Base-by-base conservation (phyloP, 2,113 vertebrate genomes). In the Eubucco bourcierii region DNA sequence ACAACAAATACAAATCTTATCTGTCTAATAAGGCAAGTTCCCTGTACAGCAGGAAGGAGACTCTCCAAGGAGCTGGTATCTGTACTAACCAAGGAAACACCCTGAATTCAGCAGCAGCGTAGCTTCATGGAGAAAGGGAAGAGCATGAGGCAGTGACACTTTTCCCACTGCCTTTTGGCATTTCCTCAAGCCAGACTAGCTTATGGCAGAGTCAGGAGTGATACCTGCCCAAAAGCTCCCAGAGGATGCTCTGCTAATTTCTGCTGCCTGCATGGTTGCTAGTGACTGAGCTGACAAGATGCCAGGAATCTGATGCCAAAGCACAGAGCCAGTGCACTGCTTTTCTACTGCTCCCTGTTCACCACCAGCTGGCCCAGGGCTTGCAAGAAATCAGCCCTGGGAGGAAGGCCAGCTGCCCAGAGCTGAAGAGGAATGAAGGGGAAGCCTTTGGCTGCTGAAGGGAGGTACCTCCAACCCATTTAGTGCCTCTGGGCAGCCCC, bases 1-100 rank as follows among this genome's bases (percentile, higher is more conserved):
- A 63, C 59, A 88, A 46, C 31, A 90, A 88, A 90, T 55, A 88
- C 66, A 84, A 65, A 76, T 68, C 66, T 91, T 90, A 90, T 81
- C 88, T 71, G 20, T 68, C 63, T 81, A 72, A 90, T 88, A 34
- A 68, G 58, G 59, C 0, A 0, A 79, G 55, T 8, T 89, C 66
- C 67, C 74, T 3, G 4, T 3, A 4, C 4, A 2, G 65, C 47
- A 83, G 64, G 65, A 88, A 78, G 80, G 58, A 90, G 44, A 61
- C 66, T 90, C 59, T 78, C 88, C 60, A 79, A 23, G 0, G 2
- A 84, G 90, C 80, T 61, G 83, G 33, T 58, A 68, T 91, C 85
- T 83, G 71, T 0, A 0, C 59, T 41, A 19, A 2, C 60, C 1
- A 4, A 63, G 25, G 46, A 2, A 2, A 65, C 64, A 63, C 52